Conservation (phyloP, 2,113 vertebrate genomes). For the Solenodon paradoxus region DNA sequence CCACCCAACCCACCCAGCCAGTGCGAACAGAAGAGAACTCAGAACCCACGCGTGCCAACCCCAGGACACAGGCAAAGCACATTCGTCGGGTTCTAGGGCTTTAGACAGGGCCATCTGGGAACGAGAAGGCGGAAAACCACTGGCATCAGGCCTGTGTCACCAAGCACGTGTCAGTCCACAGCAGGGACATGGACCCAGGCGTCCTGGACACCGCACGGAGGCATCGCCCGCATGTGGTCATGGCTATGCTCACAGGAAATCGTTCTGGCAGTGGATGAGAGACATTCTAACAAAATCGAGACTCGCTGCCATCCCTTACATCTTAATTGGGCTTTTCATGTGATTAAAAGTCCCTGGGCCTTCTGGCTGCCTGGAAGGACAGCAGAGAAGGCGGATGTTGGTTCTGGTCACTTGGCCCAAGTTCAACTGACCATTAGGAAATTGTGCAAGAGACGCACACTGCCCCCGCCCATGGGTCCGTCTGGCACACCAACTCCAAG, state of each 20-base stretch:
- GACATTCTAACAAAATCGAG: not conserved
- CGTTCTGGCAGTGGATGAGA: conserved; percentile 40
- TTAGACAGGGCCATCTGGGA: not conserved
- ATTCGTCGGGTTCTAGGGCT: not conserved
- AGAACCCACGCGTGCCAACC: not conserved
- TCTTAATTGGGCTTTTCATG: not conserved
- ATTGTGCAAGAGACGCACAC: not conserved
- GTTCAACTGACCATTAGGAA: not conserved
- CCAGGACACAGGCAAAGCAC: not conserved
- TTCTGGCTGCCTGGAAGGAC: not conserved
- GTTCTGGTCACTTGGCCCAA: not conserved
- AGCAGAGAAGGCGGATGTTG: not conserved
- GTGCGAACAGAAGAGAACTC: not conserved
- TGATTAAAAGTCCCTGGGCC: not conserved
- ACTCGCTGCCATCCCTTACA: not conserved
- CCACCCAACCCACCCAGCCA: not conserved
- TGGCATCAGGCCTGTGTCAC: not conserved
- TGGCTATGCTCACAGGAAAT: not conserved
- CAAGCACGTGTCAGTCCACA: not conserved
- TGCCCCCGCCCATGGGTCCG: not conserved
- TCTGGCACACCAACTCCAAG: not conserved
- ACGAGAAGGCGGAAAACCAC: not conserved
- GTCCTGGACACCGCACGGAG: not conserved
- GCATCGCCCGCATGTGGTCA: not conserved
- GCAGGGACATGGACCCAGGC: not conserved